phyloP scores from a whole-genome alignment of 2,113 vertebrate genomes.

The Melanerpes formicivorus region DNA sequence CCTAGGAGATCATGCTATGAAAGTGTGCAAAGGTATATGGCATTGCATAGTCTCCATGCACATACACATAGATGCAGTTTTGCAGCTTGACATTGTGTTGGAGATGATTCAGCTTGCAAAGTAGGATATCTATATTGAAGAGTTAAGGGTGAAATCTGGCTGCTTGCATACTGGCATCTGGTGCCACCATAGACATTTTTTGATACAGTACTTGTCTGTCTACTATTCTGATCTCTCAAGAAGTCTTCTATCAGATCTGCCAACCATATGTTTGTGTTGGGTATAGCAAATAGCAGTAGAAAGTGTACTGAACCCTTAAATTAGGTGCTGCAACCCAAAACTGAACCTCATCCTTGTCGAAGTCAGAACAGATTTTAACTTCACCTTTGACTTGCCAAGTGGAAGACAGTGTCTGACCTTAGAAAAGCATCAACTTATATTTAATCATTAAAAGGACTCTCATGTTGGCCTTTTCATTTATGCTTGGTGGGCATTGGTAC shows the following conservation, averaged over 20 bases:
- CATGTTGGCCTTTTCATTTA: background rate
- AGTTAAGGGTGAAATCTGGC: background rate
- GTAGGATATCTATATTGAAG: background rate
- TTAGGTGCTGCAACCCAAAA: background rate
- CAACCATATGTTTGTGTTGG: background rate
- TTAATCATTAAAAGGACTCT: background rate
- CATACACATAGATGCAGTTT: background rate
- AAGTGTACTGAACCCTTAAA: background rate
- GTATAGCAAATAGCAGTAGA: background rate
- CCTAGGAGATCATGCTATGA: background rate
- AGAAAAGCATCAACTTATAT: background rate
- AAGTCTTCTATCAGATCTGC: background rate
- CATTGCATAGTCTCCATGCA: fast-evolving
- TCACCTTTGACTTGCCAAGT: background rate
- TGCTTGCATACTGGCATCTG: background rate
- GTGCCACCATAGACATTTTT: background rate
- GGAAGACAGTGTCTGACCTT: background rate
- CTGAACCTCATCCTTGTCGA: background rate
- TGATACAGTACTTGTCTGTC: background rate
- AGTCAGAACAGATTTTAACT: background rate
- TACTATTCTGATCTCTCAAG: background rate
- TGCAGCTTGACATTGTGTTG: background rate
- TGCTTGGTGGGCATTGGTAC: background rate
- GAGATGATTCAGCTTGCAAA: background rate
- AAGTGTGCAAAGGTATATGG: background rate